Evolutionary conservation across 2,888 invertebrate species (phyloP), one percentile per base, ranked within the genome.

Genomic region (Malthinus seriepunctatus): DNA sequence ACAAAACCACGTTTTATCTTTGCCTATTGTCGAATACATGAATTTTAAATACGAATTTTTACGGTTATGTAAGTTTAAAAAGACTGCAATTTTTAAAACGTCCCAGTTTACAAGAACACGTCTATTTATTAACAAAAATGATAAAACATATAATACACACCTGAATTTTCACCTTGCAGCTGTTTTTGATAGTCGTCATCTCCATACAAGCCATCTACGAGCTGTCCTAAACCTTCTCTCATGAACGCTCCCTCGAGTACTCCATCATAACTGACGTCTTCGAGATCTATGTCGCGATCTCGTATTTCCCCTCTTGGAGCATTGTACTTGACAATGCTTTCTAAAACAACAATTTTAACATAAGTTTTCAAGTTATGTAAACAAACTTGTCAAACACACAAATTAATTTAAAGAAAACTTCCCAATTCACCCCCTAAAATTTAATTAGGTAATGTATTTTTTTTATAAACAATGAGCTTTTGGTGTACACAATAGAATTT

Each of bases 231-330:
- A 3, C 94, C 94, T 38, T 86, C 85, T 48, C 80, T 77, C 77
- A 87, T 81, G 50, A 79, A 76, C 7, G 81, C 81, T 1, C 82
- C 83, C 37, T 82, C 82, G 31, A 82, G 71, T 44, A 80, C 76
- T 1, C 92, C 93, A 71, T 95, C 94, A 76, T 93, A 95, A 45
- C 90, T 89, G 60, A 87, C 82, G 74, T 95, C 94, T 66, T 88
- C 85, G 34, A 94, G 83, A 67, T 88, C 86, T 12, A 84, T 82
- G 9, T 85, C 86, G 6, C 85, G 82, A 57, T 85, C 85, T 75
- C 84, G 81, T 10, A 82, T 80, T 46, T 87, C 85, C 12, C 88
- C 89, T 69, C 82, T 81, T 3, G 89, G 88, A 11, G 86, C 87
- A 56, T 84, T 82, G 78, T 90, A 90, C 66, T 84, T 84, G 66